Evolutionary conservation across 2,797 vertebrate genomes (phyloP).

Genomic region (Gambusia yucatana): DNA sequence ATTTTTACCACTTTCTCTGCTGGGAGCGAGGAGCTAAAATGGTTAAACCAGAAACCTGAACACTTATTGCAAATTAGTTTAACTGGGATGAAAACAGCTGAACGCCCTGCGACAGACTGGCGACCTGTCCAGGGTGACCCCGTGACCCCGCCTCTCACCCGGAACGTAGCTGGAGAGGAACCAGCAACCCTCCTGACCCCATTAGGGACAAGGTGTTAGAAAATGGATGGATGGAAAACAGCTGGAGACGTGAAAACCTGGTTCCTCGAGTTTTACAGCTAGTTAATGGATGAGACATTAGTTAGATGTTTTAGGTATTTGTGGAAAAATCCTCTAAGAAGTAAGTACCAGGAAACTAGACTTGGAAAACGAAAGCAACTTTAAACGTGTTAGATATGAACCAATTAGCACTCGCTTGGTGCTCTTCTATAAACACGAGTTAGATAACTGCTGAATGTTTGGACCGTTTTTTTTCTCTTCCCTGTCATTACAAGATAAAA

Average conservation of each 20-base stretch:
- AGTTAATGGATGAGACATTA: background rate
- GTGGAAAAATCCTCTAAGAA: background rate
- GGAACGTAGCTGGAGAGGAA: too few species aligned
- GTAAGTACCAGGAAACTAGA: background rate
- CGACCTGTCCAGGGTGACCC: too few species aligned
- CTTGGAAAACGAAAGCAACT: background rate
- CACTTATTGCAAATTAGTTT: background rate
- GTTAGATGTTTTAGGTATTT: background rate
- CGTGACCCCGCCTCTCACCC: too few species aligned
- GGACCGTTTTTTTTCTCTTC: slow-evolving; percentile 24
- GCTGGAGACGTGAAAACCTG: background rate
- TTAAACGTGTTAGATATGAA: slow-evolving; percentile 37
- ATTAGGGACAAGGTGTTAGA: too few species aligned
- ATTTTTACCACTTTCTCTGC: background rate
- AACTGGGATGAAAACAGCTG: background rate
- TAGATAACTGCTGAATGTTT: slow-evolving; percentile 47
- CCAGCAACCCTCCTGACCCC: too few species aligned
- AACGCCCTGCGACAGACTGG: too few species aligned
- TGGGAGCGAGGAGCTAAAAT: background rate
- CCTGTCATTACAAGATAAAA: slow-evolving; percentile 72
- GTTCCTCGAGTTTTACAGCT: background rate
- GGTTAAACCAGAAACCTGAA: background rate
- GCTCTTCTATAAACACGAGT: slow-evolving; percentile 56
- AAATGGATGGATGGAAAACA: background rate
- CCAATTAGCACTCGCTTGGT: slow-evolving; percentile 62